A percentile compares a stretch with the other conserved stretches of the same genome.
Evolutionary conservation across 1,140 invertebrate genomes (phyloP).

Genomic region (Caerostris extrusa): DNA sequence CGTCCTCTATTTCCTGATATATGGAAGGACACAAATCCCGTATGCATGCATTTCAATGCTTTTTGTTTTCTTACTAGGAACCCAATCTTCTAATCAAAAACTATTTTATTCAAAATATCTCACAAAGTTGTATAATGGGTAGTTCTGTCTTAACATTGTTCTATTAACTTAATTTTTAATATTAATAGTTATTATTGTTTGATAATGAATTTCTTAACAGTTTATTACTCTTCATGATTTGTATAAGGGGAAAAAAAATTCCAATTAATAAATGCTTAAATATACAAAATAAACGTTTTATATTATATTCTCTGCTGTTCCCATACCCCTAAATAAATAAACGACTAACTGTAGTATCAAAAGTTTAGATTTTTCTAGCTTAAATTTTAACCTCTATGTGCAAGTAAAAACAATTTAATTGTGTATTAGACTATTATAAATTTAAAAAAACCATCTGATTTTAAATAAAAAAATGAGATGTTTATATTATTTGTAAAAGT

Average conservation of each 20-base stretch:
- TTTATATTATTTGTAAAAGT: neutral
- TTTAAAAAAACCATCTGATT: neutral
- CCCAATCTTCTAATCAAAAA: neutral
- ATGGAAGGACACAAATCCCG: conserved; percentile 85
- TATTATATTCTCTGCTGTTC: too few relatives aligned
- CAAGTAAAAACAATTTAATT: neutral
- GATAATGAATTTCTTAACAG: too few relatives aligned
- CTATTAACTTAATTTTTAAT: neutral
- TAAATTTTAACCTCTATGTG: too few relatives aligned
- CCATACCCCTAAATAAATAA: too few relatives aligned
- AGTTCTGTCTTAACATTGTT: too few relatives aligned
- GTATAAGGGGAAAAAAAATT: too few relatives aligned
- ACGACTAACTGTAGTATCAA: too few relatives aligned
- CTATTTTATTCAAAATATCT: neutral
- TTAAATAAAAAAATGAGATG: neutral
- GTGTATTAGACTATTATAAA: neutral
- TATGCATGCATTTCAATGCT: conserved; percentile 78
- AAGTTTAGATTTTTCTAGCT: too few relatives aligned
- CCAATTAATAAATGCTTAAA: too few relatives aligned
- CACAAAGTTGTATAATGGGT: neutral
- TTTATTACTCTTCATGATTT: neutral
- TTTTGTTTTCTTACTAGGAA: neutral
- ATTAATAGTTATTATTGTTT: too few relatives aligned
- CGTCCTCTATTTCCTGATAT: conserved; percentile 88
- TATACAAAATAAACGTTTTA: too few relatives aligned